Evolutionary conservation across 1,140 invertebrate species (phyloP), one percentile per base, ranked within the genome.

Genomic region (Brachionus asplanchnoidis): DNA sequence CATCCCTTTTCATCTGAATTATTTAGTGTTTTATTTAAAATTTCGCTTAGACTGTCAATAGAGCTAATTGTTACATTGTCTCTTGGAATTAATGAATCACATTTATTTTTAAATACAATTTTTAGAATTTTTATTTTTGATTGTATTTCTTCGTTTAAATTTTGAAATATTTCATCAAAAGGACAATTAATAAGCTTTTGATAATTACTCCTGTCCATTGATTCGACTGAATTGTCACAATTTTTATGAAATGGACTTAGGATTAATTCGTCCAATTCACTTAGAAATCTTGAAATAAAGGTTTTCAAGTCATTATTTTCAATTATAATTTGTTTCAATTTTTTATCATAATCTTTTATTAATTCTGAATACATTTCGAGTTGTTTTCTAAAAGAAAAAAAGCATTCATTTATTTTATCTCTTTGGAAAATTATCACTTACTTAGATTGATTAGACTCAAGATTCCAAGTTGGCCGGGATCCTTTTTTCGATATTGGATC

Each of bases 291-390:
- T 26, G 42, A 50, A 23, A 50, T 50, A 17, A 77, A 77, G 9
- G 44, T 26, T 12, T 77, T 77, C n/a, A 77, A 77, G 7, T 77
- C 73, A 50, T 23, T 50, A 11, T 77, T 77, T n/a, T 77, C 73
- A 50, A 77, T 77, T n/a, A 77, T 50, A 1, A 77, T 77, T 77
- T 36, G 23, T 46, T 77, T 77, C 53, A 77, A 50, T n/a, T 77
- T 77, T 50, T 50, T 46, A 20, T 77, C 73, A 50, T 77, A 77
- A 46, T 77, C 73, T 77, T 77, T 77, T 3, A 77, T 77, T 50
- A 77, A 50, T 17, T 77, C 73, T 11, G 73, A 50, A 28, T 77
- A 77, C 44, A 77, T 50, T 26, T 77, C 73, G 6, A 77, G 46
- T 26, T 77, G 73, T 50, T 77, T 77, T 77, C 73, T 77, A 14